These are phyloP conservation scores for Bos indicus DNA, from an alignment of 2,113 vertebrate genomes.

Conservation along the genomic window DNA sequence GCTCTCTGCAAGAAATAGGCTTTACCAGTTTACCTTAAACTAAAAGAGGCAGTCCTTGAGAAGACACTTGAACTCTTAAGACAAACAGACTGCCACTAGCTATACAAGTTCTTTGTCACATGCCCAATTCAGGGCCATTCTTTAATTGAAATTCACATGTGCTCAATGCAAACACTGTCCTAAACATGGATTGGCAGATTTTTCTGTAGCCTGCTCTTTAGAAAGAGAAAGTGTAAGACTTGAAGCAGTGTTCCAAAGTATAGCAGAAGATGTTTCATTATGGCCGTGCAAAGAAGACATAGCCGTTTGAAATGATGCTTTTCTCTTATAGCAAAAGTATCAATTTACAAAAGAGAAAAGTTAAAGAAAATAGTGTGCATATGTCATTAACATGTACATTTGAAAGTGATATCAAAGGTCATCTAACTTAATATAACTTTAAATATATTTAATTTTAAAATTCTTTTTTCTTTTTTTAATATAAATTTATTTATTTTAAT, in stretches of 20 bases:
- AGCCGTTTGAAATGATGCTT: not conserved
- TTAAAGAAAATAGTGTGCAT: not conserved
- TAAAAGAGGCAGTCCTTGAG: not conserved
- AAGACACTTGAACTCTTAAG: not conserved
- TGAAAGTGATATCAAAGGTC: not conserved
- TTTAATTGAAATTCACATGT: not conserved
- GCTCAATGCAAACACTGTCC: not conserved
- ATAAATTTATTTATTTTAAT: too few species aligned
- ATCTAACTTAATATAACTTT: not conserved
- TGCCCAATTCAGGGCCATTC: not conserved
- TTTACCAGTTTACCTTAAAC: not conserved
- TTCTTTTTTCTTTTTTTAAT: not conserved
- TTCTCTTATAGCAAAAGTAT: not conserved
- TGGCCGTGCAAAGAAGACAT: not conserved
- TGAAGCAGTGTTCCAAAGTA: not conserved
- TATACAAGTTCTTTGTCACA: not conserved
- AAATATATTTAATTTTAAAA: not conserved
- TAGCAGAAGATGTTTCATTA: not conserved
- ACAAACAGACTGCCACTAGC: not conserved
- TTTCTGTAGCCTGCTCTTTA: not conserved
- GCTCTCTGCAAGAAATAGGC: not conserved
- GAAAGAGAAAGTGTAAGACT: not conserved
- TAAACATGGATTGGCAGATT: not conserved
- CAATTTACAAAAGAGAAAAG: not conserved
- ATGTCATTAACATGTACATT: not conserved